These are phyloP conservation scores for Microchrysa polita DNA, from an alignment of 2,888 invertebrate genomes.

Conservation along the genomic window DNA sequence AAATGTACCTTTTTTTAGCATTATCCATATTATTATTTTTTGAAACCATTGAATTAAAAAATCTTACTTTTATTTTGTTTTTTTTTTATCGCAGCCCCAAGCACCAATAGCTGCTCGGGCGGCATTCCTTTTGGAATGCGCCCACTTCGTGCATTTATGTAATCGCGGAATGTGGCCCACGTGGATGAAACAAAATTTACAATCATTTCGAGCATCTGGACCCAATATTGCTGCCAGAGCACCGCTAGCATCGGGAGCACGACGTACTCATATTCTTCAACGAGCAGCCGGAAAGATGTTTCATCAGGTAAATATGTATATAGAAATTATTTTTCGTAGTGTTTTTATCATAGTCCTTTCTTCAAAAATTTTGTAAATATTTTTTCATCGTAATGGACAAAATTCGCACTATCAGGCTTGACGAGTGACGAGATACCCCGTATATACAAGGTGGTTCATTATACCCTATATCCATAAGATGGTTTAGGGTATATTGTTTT, in stretches of 20 bases:
- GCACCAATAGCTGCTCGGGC: slow-evolving; percentile 95
- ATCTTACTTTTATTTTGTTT: no score
- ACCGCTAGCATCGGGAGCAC: slow-evolving; percentile 68
- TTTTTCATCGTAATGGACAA: no score
- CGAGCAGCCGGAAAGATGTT: slow-evolving; percentile 96
- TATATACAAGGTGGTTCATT: no score
- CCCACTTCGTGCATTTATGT: slow-evolving; percentile 96
- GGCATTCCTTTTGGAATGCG: slow-evolving; percentile 91
- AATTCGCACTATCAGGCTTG: no score
- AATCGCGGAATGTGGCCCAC: slow-evolving; percentile 98
- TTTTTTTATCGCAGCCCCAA: slow-evolving; percentile 79
- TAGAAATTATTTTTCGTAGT: no score
- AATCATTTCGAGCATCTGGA: slow-evolving; percentile 75
- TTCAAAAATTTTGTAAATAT: no score
- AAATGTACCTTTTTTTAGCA: neutral
- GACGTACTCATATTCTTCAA: slow-evolving; percentile 78
- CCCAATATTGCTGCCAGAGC: slow-evolving; percentile 66
- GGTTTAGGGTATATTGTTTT: no score
- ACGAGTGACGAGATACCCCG: no score
- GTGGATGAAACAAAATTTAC: slow-evolving; percentile 92
- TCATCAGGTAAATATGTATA: slow-evolving; percentile 71
- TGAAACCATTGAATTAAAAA: no score
- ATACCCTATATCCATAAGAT: no score
- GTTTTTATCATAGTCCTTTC: no score
- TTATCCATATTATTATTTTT: slow-evolving; percentile 49